Base-by-base conservation (phyloP, 2,113 vertebrate species). In the Orcinus orca region DNA sequence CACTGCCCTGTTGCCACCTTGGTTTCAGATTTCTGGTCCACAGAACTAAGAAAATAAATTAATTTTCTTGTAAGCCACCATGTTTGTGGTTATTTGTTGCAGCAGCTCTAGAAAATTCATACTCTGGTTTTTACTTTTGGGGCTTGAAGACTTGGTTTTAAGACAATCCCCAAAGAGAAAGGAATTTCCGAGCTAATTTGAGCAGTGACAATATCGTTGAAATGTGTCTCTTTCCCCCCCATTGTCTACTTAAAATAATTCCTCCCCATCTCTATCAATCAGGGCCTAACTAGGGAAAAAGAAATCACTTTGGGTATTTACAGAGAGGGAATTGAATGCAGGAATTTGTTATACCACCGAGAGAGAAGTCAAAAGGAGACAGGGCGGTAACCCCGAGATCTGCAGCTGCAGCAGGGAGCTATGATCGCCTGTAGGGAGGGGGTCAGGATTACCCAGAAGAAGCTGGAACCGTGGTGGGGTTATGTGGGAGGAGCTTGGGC, bases 101-200 rank as follows among this genome's bases (percentile, higher is more conserved):
- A 47, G 55, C 33, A 88, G 71, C 44, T 83, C 53, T 65, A 76
- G 67, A 88, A 95, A 88, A 44, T 53, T 41, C 65, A 89, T 63
- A 58, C 1, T 17, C 67, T 90, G 65, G 15, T 68, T 50, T 50
- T 90, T 73, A 47, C 62, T 17, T 80, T 23, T 21, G 47, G 67
- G 67, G 23, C 73, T 93, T 93, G 47, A 67, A 96, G 82, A 67
- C 15, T 68, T 81, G 47, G 33, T 67, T 79, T 82, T 68, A 77
- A 82, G 53, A 65, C 18, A 83, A 70, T 95, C 82, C 21, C 44
- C 79, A 47, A 87, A 85, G 76, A 85, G 38, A 86, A 53, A 86
- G 85, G 55, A 89, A 71, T 77, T 88, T 91, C 38, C 55, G 38
- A 93, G 84, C 53, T 67, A 84, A 96, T 93, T 55, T 12, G 65